Percentiles rank a stretch among this genome's conserved stretches.
Conservation (phyloP, 2,888 invertebrate genomes). For the Cactoblastis cactorum region DNA sequence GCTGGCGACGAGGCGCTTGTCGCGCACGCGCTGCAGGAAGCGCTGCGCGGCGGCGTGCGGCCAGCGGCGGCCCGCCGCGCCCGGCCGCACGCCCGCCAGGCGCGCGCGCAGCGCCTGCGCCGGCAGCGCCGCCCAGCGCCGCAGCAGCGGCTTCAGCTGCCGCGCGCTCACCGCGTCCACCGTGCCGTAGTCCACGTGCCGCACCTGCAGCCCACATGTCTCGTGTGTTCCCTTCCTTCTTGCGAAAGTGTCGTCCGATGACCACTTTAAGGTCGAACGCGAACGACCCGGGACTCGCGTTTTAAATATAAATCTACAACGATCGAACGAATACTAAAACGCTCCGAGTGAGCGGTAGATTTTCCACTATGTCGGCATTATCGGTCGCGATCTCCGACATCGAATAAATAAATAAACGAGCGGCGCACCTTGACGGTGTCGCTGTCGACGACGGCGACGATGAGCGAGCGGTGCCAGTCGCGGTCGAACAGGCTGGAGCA, state of each 20-base stretch:
- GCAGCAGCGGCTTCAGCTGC: constrained; percentile 58
- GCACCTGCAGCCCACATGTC: constrained; percentile 52
- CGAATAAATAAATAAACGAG: too few species aligned
- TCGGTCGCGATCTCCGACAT: too few species aligned
- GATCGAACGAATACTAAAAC: too few species aligned
- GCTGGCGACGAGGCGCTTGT: constrained; percentile 53
- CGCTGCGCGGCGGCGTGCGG: constrained; percentile 45
- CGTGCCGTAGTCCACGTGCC: constrained; percentile 80
- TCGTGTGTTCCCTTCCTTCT: too few species aligned
- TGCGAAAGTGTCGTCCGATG: too few species aligned
- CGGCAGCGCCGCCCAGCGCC: constrained; percentile 59
- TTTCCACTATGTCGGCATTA: too few species aligned
- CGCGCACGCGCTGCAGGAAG: constrained; percentile 31
- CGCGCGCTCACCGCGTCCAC: constrained; percentile 47
- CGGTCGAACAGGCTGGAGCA: constrained; percentile 60
- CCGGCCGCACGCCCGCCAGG: constrained; percentile 65
- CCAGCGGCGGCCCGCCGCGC: constrained; percentile 62
- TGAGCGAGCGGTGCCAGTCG: constrained; percentile 76
- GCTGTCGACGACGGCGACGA: constrained; percentile 58
- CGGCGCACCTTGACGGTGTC: constrained; percentile 49
- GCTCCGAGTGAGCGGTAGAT: too few species aligned
- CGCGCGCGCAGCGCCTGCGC: constrained; percentile 75
- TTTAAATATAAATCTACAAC: too few species aligned
- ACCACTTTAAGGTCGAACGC: too few species aligned
- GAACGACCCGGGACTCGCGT: too few species aligned